Conservation (phyloP, 2,888 invertebrate genomes). For the Epirrhoe alternata region DNA sequence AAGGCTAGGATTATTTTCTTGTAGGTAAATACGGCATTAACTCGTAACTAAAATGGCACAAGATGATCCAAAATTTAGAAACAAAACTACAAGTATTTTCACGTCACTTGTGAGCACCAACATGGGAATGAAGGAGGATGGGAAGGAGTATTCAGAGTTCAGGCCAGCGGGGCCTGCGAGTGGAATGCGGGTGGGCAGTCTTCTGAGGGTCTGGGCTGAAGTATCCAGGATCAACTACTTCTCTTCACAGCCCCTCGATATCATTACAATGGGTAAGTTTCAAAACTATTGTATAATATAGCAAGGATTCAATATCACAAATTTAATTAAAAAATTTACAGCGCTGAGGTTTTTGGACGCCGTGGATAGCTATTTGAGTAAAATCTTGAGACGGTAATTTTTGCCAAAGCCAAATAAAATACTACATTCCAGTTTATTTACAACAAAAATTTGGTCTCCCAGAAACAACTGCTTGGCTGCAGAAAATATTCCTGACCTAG, state of each 20-base stretch:
- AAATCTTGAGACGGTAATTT: too few relatives aligned
- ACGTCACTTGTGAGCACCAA: not conserved
- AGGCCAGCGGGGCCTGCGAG: slow-evolving; percentile 22
- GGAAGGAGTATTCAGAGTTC: slow-evolving; percentile 4
- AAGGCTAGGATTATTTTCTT: too few relatives aligned
- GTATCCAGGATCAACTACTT: slow-evolving; percentile 66
- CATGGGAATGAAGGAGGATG: not conserved
- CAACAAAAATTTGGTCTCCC: not conserved
- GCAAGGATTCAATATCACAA: too few relatives aligned
- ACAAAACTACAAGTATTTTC: slow-evolving; percentile 15
- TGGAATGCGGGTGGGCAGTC: slow-evolving; percentile 52
- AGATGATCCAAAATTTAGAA: not conserved
- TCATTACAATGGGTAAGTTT: slow-evolving; percentile 50
- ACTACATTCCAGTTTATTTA: not conserved
- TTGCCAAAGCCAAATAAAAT: too few relatives aligned
- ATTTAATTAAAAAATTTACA: too few relatives aligned
- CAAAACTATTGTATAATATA: too few relatives aligned
- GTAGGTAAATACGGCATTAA: too few relatives aligned
- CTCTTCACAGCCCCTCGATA: slow-evolving; percentile 48
- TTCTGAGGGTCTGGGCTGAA: slow-evolving; percentile 58
- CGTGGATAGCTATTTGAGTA: too few relatives aligned
- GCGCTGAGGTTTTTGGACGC: too few relatives aligned
- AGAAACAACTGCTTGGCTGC: not conserved
- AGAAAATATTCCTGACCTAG: slow-evolving; percentile 14
- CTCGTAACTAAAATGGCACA: slow-evolving; percentile 7